Evolutionary conservation across 30 jellyfish, hydroid and myxozoan genomes (phyloP).

Genomic region (Turritopsis dohrnii): DNA sequence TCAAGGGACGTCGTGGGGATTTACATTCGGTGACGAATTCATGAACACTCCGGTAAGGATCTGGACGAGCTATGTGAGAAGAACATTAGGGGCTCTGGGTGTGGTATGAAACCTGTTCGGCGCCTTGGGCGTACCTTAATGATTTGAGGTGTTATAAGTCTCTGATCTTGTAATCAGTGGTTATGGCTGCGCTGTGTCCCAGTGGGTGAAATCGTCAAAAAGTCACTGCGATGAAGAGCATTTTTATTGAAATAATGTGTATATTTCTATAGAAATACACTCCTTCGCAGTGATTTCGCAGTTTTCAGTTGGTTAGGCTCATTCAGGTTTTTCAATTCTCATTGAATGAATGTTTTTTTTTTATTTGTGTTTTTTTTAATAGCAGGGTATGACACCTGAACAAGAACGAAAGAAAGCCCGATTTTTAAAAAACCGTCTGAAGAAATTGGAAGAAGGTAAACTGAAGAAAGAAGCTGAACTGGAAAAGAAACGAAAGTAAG

Average conservation of each 20-base stretch:
- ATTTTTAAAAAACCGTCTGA: slow-evolving; percentile 60
- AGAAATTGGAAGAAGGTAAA: slow-evolving; percentile 53
- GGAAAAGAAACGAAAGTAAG: slow-evolving; percentile 64
- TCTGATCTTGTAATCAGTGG: too few species aligned
- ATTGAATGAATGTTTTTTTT: too few species aligned
- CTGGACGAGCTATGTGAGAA: neutral
- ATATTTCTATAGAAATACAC: too few species aligned
- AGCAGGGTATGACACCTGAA: slow-evolving; percentile 79
- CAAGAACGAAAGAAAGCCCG: slow-evolving; percentile 57
- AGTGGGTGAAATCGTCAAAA: too few species aligned
- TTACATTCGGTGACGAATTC: slow-evolving; percentile 1
- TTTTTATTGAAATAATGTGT: too few species aligned
- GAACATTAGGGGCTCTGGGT: neutral
- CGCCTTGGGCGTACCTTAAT: too few species aligned
- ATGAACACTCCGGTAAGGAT: neutral
- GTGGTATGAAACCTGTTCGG: neutral
- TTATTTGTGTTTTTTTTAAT: neutral
- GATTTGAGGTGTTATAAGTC: too few species aligned
- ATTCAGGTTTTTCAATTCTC: too few species aligned
- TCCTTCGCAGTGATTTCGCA: too few species aligned
- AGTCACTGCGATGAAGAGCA: too few species aligned
- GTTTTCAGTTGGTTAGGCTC: too few species aligned
- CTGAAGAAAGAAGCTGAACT: slow-evolving; percentile 65
- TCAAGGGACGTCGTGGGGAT: neutral
- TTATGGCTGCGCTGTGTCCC: too few species aligned